A percentile compares a stretch with the other conserved stretches of the same genome.
Conservation (phyloP, 2,113 vertebrate species). For the Ovibos moschatus region DNA sequence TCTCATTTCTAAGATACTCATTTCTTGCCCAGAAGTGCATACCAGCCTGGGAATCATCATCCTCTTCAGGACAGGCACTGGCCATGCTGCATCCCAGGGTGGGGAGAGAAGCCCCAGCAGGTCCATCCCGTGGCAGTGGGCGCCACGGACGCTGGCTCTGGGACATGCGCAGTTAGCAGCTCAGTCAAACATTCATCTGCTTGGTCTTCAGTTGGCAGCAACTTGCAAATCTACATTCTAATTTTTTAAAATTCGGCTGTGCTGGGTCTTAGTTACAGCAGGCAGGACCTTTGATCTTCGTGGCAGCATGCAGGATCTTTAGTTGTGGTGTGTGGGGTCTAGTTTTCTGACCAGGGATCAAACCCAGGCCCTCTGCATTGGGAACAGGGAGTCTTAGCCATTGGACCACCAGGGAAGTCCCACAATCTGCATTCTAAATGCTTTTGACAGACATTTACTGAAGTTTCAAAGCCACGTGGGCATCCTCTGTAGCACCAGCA, state of each 20-base stretch:
- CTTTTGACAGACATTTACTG: fast-evolving
- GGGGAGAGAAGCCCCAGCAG: background rate
- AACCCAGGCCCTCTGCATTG: background rate
- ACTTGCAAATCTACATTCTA: fast-evolving
- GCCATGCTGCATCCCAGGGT: fast-evolving
- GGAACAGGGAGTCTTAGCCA: background rate
- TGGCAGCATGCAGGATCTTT: background rate
- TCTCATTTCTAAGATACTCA: background rate
- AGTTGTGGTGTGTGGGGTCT: background rate
- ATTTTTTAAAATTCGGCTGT: background rate
- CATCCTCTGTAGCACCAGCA: background rate
- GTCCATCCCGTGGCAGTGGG: fast-evolving
- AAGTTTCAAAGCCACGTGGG: fast-evolving
- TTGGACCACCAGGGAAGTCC: background rate
- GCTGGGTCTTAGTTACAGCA: background rate
- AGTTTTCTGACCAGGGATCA: background rate
- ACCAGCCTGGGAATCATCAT: fast-evolving
- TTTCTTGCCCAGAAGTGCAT: background rate
- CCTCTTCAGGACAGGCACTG: background rate
- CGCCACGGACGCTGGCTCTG: fast-evolving
- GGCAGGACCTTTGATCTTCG: background rate
- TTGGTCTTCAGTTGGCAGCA: fast-evolving
- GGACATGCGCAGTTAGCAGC: fast-evolving
- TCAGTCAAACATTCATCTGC: fast-evolving
- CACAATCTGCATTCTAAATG: background rate